Evolutionary conservation across 2,888 invertebrate species (phyloP).

Genomic region (Leucoptera coffeella): DNA sequence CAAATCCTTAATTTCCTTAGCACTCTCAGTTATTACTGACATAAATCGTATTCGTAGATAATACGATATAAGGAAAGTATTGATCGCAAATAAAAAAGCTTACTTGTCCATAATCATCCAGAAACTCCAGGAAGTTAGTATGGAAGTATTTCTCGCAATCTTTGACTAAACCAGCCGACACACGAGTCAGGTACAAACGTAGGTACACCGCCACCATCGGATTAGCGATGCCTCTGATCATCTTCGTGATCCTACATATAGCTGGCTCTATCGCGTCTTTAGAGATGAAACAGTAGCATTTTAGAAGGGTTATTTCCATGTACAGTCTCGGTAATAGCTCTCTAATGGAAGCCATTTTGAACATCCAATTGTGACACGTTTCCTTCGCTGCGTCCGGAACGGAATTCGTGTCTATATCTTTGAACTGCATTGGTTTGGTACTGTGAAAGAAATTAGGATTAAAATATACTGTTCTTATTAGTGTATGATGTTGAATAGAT

Average conservation of each 20-base stretch:
- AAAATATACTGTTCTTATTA: neutral
- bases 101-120: conserved; percentile 69
- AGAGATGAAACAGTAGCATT: conserved; percentile 81
- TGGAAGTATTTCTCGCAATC: conserved; percentile 65
- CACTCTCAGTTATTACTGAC: no score
- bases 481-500: no score
- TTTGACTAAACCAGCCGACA: conserved; percentile 60
- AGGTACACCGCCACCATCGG: conserved; percentile 89
- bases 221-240: conserved; percentile 91
- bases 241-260: conserved; percentile 69
- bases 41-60: no score
- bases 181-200: conserved; percentile 82
- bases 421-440: conserved; percentile 11
- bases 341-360: conserved; percentile 95
- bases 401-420: conserved; percentile 66
- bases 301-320: conserved; percentile 88
- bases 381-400: conserved; percentile 86
- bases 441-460: no score
- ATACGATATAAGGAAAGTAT: no score
- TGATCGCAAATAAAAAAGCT: neutral
- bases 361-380: conserved; percentile 98
- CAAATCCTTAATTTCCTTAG: no score
- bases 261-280: conserved; percentile 70
- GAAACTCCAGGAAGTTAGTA: conserved; percentile 78
- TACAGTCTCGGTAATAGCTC: conserved; percentile 91